A percentile compares a stretch with the other conserved stretches of the same genome.
phyloP scores from a whole-genome alignment of 2,113 vertebrate species.

The Malurus cyaneus region DNA sequence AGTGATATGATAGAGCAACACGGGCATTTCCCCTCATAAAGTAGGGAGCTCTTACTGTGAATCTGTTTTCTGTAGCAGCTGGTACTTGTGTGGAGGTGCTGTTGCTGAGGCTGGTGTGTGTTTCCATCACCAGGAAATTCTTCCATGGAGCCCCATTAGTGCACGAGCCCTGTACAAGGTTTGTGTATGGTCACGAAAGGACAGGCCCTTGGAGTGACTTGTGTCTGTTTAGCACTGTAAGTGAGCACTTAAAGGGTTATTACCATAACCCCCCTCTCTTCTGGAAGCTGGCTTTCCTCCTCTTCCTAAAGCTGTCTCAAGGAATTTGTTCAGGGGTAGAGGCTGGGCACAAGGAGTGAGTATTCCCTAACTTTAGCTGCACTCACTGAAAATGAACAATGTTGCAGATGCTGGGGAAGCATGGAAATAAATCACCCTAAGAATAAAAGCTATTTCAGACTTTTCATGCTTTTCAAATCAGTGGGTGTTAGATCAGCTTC shows the following conservation, averaged over 20 bases:
- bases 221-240: neutral
- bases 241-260: neutral
- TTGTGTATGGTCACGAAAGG: accelerated
- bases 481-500: neutral
- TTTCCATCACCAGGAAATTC: neutral
- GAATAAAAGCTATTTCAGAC: neutral
- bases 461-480: neutral
- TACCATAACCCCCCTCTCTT: neutral
- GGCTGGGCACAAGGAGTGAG: neutral
- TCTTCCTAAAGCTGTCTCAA: neutral
- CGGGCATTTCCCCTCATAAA: neutral
- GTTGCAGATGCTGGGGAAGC: neutral
- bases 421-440: neutral
- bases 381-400: neutral
- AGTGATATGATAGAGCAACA: neutral
- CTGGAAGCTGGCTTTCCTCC: neutral
- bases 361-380: neutral
- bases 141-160: accelerated
- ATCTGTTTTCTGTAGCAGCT: neutral
- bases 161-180: accelerated
- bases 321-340: neutral
- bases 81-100: neutral
- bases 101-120: neutral
- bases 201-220: neutral
- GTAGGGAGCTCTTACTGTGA: neutral